Conservation (phyloP, 2,113 vertebrate species). For the Malurus melanocephalus region DNA sequence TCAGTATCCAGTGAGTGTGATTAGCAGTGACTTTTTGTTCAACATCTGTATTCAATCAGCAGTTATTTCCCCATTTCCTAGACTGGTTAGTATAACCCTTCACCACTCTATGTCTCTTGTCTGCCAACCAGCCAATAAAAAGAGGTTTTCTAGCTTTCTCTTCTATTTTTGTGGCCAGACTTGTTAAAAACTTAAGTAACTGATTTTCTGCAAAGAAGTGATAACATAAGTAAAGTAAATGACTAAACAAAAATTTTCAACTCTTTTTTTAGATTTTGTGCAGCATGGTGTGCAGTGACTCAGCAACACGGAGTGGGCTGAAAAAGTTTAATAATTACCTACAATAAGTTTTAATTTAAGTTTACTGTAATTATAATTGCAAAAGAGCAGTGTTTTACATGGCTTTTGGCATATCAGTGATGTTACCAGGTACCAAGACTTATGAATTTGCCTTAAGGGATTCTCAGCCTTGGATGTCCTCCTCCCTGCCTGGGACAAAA, state of each 20-base stretch:
- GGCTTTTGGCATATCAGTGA: background rate
- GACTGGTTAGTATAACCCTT: slow-evolving; percentile 56
- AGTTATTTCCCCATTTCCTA: slow-evolving; percentile 65
- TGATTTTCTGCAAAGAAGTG: slow-evolving; percentile 48
- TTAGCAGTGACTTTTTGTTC: slow-evolving; percentile 56
- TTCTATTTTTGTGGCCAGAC: background rate
- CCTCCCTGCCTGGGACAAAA: background rate
- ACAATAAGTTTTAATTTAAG: background rate
- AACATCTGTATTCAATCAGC: slow-evolving; percentile 71
- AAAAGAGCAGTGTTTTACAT: background rate
- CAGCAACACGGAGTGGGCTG: background rate
- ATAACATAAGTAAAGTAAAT: background rate
- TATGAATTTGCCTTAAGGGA: background rate
- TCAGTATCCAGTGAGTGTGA: slow-evolving; percentile 36
- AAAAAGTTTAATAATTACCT: background rate
- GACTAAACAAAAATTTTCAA: background rate
- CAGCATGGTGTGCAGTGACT: background rate
- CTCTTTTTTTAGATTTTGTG: background rate
- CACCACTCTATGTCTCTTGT: slow-evolving; percentile 45
- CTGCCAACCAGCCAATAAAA: slow-evolving; percentile 29
- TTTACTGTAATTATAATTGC: background rate
- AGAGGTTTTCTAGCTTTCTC: slow-evolving; percentile 18
- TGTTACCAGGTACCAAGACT: background rate
- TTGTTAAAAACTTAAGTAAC: slow-evolving; percentile 39
- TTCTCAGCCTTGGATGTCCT: background rate